These are phyloP conservation scores for Dromiciops gliroides DNA, from an alignment of 2,113 vertebrate genomes.

Conservation along the genomic window DNA sequence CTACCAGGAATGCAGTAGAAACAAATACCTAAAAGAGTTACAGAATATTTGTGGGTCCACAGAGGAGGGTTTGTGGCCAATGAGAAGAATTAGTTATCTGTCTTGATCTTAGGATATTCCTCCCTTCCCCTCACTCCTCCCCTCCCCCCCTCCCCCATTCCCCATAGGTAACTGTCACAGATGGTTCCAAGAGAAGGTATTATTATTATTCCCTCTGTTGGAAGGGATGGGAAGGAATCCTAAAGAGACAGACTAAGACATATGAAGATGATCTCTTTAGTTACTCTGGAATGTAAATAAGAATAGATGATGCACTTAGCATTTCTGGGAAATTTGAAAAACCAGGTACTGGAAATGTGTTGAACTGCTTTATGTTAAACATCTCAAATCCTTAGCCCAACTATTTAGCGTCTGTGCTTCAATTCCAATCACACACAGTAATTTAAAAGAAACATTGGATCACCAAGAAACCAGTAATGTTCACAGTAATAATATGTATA, in stretches of 20 bases:
- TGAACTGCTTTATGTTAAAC: constrained; percentile 9
- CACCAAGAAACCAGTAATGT: background rate
- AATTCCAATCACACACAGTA: constrained; percentile 21
- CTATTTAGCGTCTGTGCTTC: background rate
- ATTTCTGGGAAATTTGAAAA: constrained; percentile 3
- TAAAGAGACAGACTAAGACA: background rate
- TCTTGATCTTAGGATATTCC: background rate
- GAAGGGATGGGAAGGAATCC: background rate
- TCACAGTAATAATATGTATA: constrained; percentile 24
- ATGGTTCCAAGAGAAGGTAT: background rate
- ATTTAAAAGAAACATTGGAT: constrained; percentile 18
- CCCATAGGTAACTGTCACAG: background rate
- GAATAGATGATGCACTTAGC: background rate
- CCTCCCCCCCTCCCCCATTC: background rate
- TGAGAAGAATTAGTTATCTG: background rate
- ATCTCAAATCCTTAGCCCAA: constrained; percentile 19
- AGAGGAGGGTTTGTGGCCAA: background rate
- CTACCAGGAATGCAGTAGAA: background rate
- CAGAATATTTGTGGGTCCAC: background rate
- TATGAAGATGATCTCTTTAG: background rate
- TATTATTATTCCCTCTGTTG: background rate
- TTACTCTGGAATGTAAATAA: background rate
- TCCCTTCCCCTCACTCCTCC: background rate
- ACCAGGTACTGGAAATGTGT: background rate
- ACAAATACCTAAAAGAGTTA: background rate